These are phyloP conservation scores for Neoarius graeffei DNA, from an alignment of 2,113 vertebrate species.

Conservation along the genomic window DNA sequence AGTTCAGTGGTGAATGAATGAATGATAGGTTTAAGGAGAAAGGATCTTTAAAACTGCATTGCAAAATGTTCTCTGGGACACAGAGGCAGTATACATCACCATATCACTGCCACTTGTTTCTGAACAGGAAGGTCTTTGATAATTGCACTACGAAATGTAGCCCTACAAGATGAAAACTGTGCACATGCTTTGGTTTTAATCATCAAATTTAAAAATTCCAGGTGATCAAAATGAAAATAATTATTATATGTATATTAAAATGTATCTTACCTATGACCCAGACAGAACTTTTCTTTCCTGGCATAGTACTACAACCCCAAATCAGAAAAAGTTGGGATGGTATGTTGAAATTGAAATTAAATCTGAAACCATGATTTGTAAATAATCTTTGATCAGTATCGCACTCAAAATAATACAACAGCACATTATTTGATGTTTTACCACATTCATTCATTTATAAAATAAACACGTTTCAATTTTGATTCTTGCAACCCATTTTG, in stretches of 20 bases:
- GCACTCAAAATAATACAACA: too few species aligned
- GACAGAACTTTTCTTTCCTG: neutral
- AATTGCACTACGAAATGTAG: neutral
- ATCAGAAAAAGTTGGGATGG: too few species aligned
- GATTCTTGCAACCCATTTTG: too few species aligned
- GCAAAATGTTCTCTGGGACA: conserved; percentile 1
- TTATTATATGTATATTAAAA: neutral
- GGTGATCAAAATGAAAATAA: neutral
- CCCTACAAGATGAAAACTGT: neutral
- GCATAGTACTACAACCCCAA: neutral
- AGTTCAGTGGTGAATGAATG: neutral
- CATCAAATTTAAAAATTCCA: neutral
- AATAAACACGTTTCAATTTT: too few species aligned
- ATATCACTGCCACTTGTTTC: neutral
- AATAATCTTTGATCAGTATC: too few species aligned
- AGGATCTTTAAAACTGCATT: neutral
- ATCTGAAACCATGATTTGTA: too few species aligned
- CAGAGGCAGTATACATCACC: conserved; percentile 2
- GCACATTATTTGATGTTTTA: too few species aligned
- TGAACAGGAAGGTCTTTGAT: neutral
- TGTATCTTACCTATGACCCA: neutral
- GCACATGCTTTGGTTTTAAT: neutral
- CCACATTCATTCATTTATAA: too few species aligned
- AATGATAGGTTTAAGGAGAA: neutral
- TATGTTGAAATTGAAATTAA: too few species aligned